Evolutionary conservation across 2,113 vertebrate species (phyloP), one percentile per base, ranked within the genome.

Genomic region (Dolichotis patagonum): DNA sequence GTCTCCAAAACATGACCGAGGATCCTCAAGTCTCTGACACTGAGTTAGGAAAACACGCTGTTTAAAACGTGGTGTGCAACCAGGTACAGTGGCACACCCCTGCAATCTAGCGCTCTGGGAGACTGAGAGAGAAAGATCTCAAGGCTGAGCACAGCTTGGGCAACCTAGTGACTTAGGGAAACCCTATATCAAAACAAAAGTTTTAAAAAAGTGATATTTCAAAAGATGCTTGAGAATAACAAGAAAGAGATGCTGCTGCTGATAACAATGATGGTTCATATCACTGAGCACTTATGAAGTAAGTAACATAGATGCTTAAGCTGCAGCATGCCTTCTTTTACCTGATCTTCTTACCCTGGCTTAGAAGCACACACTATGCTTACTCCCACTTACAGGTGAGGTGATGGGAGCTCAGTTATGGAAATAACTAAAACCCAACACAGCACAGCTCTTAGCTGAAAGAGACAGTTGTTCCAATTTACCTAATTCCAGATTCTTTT

Each of bases 351-450:
- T 22, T 28, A 38, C 35, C 11, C 69, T 65, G 12, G 3, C 20
- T 56, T 22, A 0, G 17, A 26, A 1, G 2, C 32, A 26, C 30
- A 26, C 10, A 10, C 30, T 19, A 12, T 32, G 14, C 3, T 4
- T 11, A 9, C 7, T 22, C 30, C 22, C 52, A 2, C 1, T 26
- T 52, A 16, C 16, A 60, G 62, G 35, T 52, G 32, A 52, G 17
- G 12, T 32, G 54, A 35, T 1, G 8, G 46, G 92, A 17, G 0
- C 19, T 38, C 3, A 32, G 24, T 38, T 11, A 16, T 28, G 13
- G 16, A 49, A 46, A 32, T 3, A 3, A 43, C 35, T 49, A 54
- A 56, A 56, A 14, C 26, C 82, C 63, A 43, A 75, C 81, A 35
- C 32, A 32, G 41, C 58, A 3, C 7, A 46, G 20, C 17, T 81